A percentile compares a stretch with the other conserved stretches of the same genome.
Evolutionary conservation across 2,888 invertebrate genomes (phyloP).

Genomic region (Archaeoteleia sp.): DNA sequence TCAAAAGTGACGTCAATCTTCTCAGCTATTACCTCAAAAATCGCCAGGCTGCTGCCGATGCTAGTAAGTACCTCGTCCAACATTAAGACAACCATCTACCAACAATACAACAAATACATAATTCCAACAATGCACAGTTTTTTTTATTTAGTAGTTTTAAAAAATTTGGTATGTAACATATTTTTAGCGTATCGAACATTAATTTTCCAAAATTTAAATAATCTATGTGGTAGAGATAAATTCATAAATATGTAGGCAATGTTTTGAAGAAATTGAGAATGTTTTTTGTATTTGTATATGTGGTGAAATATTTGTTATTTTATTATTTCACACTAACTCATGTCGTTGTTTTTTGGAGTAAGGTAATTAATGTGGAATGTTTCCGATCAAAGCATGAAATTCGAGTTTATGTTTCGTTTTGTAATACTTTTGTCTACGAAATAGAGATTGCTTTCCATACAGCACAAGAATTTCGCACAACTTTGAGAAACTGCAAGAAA

Average conservation of each 20-base stretch:
- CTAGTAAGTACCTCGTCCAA: constrained; percentile 68
- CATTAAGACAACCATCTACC: not conserved
- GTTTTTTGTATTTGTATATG: not conserved
- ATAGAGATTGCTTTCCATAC: constrained; percentile 44
- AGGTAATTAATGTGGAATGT: constrained; percentile 35
- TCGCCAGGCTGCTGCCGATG: constrained; percentile 80
- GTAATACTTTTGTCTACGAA: constrained; percentile 35
- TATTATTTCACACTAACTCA: constrained; percentile 42
- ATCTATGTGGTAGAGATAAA: constrained; percentile 12
- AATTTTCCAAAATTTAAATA: constrained; percentile 21
- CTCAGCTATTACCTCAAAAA: constrained; percentile 92
- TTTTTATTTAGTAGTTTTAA: no score
- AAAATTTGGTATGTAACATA: constrained; percentile 38
- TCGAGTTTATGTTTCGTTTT: constrained; percentile 36
- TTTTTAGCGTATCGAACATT: constrained; percentile 18
- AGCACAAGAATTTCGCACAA: constrained; percentile 46
- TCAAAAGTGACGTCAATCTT: constrained; percentile 89
- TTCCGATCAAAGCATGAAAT: constrained; percentile 47
- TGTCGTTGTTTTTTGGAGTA: constrained; percentile 33
- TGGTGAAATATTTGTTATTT: constrained; percentile 32
- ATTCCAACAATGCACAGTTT: no score
- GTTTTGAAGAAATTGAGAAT: no score
- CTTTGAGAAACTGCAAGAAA: not conserved
- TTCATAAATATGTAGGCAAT: not conserved
- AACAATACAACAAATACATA: constrained; percentile 18